A percentile compares a stretch with the other conserved stretches of the same genome.
Conservation (phyloP, 2,888 invertebrate genomes). For the Agrilus cyanescens region DNA sequence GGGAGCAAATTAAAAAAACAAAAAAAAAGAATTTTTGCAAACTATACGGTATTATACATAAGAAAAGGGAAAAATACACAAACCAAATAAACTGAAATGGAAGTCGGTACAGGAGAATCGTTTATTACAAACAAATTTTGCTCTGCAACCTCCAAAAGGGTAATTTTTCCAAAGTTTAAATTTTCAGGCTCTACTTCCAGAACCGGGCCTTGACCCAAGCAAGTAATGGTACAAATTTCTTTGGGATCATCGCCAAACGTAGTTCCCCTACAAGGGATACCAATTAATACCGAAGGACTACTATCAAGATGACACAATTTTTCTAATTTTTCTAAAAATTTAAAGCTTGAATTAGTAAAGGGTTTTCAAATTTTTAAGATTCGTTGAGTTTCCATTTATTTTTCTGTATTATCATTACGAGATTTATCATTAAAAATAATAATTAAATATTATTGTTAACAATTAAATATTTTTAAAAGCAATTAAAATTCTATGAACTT, state of each 20-base stretch:
- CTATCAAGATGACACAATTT: background rate
- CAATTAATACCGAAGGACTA: background rate
- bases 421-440: no score
- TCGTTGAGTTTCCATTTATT: no score
- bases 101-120: conserved; percentile 56
- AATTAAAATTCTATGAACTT: no score
- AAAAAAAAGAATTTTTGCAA: background rate
- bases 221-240: conserved; percentile 36
- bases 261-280: conserved; percentile 17
- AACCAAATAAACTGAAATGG: conserved; percentile 3
- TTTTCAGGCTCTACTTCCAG: conserved; percentile 46
- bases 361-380: conserved; percentile 5
- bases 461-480: no score
- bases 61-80: background rate
- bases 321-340: background rate
- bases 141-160: conserved; percentile 40
- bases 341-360: conserved; percentile 6
- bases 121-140: conserved; percentile 47
- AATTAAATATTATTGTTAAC: no score
- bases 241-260: conserved; percentile 11
- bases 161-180: conserved; percentile 52
- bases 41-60: background rate
- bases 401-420: no score
- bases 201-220: conserved; percentile 53
- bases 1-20: no score